These are phyloP conservation scores for Neria commutata DNA, from an alignment of 2,888 invertebrate genomes.

Conservation along the genomic window DNA sequence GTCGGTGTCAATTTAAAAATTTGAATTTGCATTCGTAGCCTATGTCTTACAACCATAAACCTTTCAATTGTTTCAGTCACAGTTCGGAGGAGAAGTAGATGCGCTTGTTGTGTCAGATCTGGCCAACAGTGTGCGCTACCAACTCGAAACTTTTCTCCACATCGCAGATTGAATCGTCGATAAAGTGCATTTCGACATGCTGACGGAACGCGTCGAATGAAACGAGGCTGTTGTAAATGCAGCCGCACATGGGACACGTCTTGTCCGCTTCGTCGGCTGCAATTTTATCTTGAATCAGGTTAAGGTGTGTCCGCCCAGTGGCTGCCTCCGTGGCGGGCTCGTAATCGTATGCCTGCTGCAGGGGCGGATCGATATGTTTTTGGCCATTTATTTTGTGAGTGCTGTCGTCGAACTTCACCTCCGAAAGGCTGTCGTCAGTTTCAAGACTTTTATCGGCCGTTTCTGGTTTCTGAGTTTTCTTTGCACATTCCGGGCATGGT, in stretches of 20 bases:
- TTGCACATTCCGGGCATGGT: slow-evolving; percentile 53
- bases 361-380: slow-evolving; percentile 12
- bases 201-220: slow-evolving; percentile 72
- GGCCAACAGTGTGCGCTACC: slow-evolving; percentile 59
- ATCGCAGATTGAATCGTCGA: slow-evolving; percentile 65
- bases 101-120: slow-evolving; percentile 58
- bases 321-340: neutral
- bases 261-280: slow-evolving; percentile 61
- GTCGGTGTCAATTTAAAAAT: no score
- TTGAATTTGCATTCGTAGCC: no score
- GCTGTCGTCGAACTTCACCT: slow-evolving; percentile 30
- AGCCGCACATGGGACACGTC: slow-evolving; percentile 79
- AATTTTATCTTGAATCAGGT: slow-evolving; percentile 54
- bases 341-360: slow-evolving; percentile 3
- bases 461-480: slow-evolving; percentile 54
- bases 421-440: slow-evolving; percentile 53
- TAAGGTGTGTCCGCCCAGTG: slow-evolving; percentile 45
- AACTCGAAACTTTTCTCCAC: slow-evolving; percentile 65
- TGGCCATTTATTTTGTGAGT: neutral
- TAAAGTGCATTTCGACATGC: slow-evolving; percentile 80
- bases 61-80: slow-evolving; percentile 30
- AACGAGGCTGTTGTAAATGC: slow-evolving; percentile 66
- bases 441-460: slow-evolving; percentile 60
- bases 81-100: slow-evolving; percentile 56
- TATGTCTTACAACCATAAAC: no score